Evolutionary conservation across 2,888 invertebrate genomes (phyloP), one percentile per base, ranked within the genome.

Genomic region (Flexamia atlantica): DNA sequence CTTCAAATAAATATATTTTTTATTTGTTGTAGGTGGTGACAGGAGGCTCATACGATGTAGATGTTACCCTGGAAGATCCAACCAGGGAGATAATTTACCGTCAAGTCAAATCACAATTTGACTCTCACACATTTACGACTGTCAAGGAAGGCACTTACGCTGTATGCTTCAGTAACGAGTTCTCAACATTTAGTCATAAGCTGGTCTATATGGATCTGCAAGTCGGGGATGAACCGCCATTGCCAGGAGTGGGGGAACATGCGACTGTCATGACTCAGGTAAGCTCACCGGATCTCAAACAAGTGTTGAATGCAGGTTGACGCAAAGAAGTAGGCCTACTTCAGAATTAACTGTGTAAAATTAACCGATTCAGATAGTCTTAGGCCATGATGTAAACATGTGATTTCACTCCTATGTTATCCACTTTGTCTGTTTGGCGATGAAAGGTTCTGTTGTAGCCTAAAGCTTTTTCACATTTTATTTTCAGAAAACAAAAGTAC

Each of bases 121-220:
- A 99, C 90, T 97, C 97, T 32, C 96, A 97, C 90, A 95, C 95
- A 83, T 98, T 97, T 90, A 93, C 93, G 74, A 94, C 98, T 7
- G 92, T 94, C 86, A 89, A 92, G 53, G 87, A 93, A 88, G 98
- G 98, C 86, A 92, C 95, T 0, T 97, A 97, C 89, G 94, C 94
- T 86, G 96, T 96, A 14, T 99, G 99, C 91, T 99, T 99, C 91
- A 98, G 98, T 90, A 99, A 99, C 91, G 98, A 99, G 90, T 99
- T 99, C 90, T 99, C 99, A 74, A 99, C 99, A 82, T 99, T 99
- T 91, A 97, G 98, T 9, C 99, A 99, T 90, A 99, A 99, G 91
- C 93, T 99, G 87, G 97, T 99, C 30, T 99, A 99, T 90, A 97
- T 99, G 95, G 99, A 99, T 90, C 95, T 99, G 89, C 97, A 98